Conservation (phyloP, 2,797 vertebrate genomes). For the Masticophis lateralis region DNA sequence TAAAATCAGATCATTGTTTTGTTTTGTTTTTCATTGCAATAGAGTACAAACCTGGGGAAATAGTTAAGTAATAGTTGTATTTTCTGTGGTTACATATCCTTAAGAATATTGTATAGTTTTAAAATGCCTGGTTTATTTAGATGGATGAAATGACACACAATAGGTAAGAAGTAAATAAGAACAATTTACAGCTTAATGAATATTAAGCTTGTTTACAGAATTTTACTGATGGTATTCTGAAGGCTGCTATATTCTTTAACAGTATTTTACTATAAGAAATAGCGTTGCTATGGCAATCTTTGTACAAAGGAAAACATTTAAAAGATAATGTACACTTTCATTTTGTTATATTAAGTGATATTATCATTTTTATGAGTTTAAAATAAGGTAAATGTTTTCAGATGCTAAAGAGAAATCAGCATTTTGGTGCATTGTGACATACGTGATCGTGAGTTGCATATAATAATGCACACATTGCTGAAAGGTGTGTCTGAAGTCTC, state of each 20-base stretch:
- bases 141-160: conserved; percentile 25
- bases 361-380: background rate
- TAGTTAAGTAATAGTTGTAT: conserved; percentile 18
- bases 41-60: conserved; percentile 2
- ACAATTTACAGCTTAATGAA: conserved; percentile 16
- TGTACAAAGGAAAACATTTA: background rate
- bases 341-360: background rate
- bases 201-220: conserved; percentile 15
- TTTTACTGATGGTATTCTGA: conserved; percentile 20
- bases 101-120: conserved; percentile 23
- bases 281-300: conserved; percentile 62
- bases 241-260: conserved; percentile 30
- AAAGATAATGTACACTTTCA: background rate
- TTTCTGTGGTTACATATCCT: conserved; percentile 17
- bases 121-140: conserved; percentile 24
- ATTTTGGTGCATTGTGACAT: background rate
- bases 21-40: background rate
- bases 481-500: background rate
- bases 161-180: conserved; percentile 14
- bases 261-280: conserved; percentile 41
- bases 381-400: background rate
- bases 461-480: background rate
- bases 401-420: background rate
- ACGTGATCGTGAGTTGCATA: background rate
- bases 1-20: conserved; percentile 33